Conservation (phyloP, 2,797 vertebrate species). For the Phrynocephalus forsythii region DNA sequence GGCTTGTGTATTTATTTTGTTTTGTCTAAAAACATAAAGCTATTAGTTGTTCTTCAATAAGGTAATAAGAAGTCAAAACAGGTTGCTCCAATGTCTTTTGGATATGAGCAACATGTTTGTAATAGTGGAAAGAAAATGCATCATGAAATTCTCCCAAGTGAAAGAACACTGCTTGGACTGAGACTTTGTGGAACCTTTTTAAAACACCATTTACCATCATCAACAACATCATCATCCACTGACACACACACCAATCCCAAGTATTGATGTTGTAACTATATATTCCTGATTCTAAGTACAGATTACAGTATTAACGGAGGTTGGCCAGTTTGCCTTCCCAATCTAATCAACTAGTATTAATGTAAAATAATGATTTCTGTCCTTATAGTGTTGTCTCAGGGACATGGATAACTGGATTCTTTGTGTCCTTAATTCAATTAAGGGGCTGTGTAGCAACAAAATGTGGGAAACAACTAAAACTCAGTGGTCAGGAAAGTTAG, state of each 20-base stretch:
- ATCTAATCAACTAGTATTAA: not conserved
- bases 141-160: not conserved
- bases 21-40: not conserved
- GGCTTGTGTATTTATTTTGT: not conserved
- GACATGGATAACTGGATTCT: conserved; percentile 20
- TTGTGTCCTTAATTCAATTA: conserved; percentile 47
- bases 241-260: not conserved
- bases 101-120: not conserved
- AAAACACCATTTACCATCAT: not conserved
- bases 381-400: not conserved
- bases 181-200: not conserved
- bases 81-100: not conserved
- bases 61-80: no score
- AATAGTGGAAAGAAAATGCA: not conserved
- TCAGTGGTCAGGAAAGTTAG: conserved; percentile 31
- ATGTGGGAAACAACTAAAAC: not conserved
- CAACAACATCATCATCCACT: no score
- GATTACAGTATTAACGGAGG: not conserved
- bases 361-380: not conserved
- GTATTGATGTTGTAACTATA: not conserved
- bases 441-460: conserved; percentile 32
- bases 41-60: not conserved
- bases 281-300: not conserved
- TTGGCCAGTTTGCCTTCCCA: conserved; percentile 28
- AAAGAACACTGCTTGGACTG: not conserved